Percentiles rank a stretch among this genome's conserved stretches.
Conservation (phyloP, 2,113 vertebrate species). For the Crotalus helleri region DNA sequence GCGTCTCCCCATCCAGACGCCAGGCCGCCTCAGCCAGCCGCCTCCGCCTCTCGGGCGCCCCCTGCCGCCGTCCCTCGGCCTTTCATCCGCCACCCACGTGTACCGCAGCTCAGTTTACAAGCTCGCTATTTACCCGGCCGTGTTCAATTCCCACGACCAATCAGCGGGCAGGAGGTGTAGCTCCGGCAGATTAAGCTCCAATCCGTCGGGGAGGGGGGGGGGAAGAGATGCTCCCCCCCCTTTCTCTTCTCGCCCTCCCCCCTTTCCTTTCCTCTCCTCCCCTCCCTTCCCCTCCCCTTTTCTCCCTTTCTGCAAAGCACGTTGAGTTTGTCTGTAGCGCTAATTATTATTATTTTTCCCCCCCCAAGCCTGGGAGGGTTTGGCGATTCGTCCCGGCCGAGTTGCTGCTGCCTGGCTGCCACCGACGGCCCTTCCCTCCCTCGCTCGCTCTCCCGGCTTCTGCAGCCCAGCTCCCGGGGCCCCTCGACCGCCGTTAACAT, state of each 20-base stretch:
- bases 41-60: conserved; percentile 43
- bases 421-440: background rate
- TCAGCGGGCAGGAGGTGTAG: conserved; percentile 44
- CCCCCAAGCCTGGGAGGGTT: conserved; percentile 68
- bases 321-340: conserved; percentile 73
- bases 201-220: conserved; percentile 27
- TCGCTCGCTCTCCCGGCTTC: background rate
- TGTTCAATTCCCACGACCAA: conserved; percentile 42
- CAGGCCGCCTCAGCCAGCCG: background rate
- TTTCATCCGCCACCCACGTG: conserved; percentile 78
- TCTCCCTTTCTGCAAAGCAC: conserved; percentile 43
- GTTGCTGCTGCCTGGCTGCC: conserved; percentile 12
- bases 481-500: conserved; percentile 67
- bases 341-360: conserved; percentile 61
- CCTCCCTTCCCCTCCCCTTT: background rate
- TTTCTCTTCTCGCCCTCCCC: background rate
- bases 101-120: conserved; percentile 63
- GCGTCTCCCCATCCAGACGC: fast-evolving
- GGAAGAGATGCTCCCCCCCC: conserved; percentile 55
- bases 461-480: conserved; percentile 34
- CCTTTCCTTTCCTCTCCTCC: background rate
- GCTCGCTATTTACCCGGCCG: conserved; percentile 57
- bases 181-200: background rate
- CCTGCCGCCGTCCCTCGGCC: conserved; percentile 30
- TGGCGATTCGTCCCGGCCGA: conserved; percentile 37